These are phyloP conservation scores for Rotaria sp. DNA, from an alignment of 2,888 invertebrate genomes.

Conservation along the genomic window DNA sequence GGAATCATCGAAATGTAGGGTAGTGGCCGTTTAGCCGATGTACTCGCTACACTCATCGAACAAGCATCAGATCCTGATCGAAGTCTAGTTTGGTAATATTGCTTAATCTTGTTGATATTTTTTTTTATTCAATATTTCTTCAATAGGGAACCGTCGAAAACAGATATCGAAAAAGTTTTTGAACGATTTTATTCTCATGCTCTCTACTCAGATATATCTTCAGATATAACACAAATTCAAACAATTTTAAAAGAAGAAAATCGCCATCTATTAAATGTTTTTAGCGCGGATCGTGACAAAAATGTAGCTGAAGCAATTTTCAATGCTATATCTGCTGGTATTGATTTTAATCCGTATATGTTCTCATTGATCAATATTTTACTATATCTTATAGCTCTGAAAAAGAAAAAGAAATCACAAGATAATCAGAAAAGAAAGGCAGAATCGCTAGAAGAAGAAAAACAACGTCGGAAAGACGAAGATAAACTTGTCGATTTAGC, in stretches of 20 bases:
- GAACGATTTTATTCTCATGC: background rate
- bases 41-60: background rate
- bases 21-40: background rate
- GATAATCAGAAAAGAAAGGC: too few relatives aligned
- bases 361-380: background rate
- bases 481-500: background rate
- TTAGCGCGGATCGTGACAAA: background rate
- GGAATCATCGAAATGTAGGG: background rate
- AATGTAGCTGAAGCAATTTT: background rate
- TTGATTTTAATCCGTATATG: background rate
- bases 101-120: too few relatives aligned
- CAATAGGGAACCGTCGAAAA: background rate
- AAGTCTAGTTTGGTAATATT: too few relatives aligned
- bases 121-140: background rate
- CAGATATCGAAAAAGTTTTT: background rate
- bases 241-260: background rate
- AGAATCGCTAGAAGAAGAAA: too few relatives aligned
- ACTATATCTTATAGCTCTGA: too few relatives aligned
- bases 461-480: too few relatives aligned
- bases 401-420: too few relatives aligned
- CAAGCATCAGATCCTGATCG: background rate
- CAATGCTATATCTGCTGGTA: background rate
- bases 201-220: background rate
- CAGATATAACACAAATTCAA: background rate
- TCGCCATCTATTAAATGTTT: background rate